A percentile compares a stretch with the other conserved stretches of the same genome.
Conservation (phyloP, 2,113 vertebrate species). For the Podilymbus podiceps region DNA sequence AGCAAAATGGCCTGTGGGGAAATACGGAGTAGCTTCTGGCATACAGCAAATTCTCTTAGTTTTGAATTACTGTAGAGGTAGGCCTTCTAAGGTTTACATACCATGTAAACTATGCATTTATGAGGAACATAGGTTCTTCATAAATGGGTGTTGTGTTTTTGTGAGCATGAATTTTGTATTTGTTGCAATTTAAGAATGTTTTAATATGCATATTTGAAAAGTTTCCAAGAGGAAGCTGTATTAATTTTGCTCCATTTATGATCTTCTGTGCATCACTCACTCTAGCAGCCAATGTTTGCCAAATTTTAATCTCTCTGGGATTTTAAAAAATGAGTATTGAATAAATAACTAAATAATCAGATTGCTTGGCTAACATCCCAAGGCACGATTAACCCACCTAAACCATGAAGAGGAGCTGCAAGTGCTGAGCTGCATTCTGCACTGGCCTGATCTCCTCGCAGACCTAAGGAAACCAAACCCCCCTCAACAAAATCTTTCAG, state of each 20-base stretch:
- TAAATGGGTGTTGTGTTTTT: neutral
- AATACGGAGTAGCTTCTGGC: neutral
- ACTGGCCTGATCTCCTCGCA: neutral
- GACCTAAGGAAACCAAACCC: neutral
- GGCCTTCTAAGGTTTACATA: neutral
- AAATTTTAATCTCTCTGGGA: slow-evolving; percentile 20
- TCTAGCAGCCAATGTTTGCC: neutral
- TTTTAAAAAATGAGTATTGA: neutral
- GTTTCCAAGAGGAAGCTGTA: slow-evolving; percentile 20
- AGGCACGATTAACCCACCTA: neutral
- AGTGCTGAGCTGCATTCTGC: neutral
- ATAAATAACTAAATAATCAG: slow-evolving; percentile 9
- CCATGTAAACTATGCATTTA: neutral
- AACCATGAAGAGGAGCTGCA: neutral
- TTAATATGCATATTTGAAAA: neutral
- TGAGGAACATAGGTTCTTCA: neutral
- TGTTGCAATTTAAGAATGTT: neutral
- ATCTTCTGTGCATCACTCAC: neutral
- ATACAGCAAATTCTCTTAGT: neutral
- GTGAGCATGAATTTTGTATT: neutral
- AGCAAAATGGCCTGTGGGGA: fast-evolving
- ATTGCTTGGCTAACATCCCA: neutral
- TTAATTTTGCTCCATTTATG: neutral
- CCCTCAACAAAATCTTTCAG: neutral
- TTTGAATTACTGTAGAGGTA: neutral